Base-by-base conservation (phyloP, 2,888 invertebrate species). In the Hoplodrina blanda region DNA sequence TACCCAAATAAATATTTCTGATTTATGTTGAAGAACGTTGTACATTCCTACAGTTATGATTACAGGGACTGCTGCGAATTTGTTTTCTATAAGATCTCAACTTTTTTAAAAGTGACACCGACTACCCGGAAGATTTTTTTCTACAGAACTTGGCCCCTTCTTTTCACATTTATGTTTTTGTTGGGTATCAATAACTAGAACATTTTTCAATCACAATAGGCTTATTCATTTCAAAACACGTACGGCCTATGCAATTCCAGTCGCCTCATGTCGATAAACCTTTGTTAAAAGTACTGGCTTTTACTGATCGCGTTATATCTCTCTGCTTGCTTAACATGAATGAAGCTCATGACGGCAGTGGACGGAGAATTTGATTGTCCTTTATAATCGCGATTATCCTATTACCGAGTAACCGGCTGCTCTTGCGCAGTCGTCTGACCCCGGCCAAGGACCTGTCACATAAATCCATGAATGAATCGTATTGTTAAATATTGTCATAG, bases 371-470 rank as follows among this genome's bases (percentile, higher is more conserved):
- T 72, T 75, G 13, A 72, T 81, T 85, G 84, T 81, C 77, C 81
- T 76, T 83, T 76, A 84, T 80, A 85, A 86, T 82, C 84, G 87
- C 88, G 88, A 94, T 95, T 95, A 95, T 95, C 91, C 95, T 93
- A 94, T 94, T 94, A 93, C 79, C 62, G 86, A 69, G 69, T 69
- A 78, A 80, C 72, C 82, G 76, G 57, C 67, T 73, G 68, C 73
- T 83, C 74, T 76, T 80, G 78, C 82, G 84, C 57, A 73, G 78
- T 80, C 55, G 74, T 68, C 75, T 84, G 85, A 84, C 84, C 85
- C 80, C 84, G 64, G 64, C 66, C 80, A 85, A 82, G 84, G 84
- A 84, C 77, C 78, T 68, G 69, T 76, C 76, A 69, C 76, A 83
- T 85, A 78, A 85, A 78, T 76, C 56, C 78, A 70, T 71, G 72